Evolutionary conservation across 2,888 invertebrate genomes (phyloP).

Genomic region (Meliscaeva auricollis): DNA sequence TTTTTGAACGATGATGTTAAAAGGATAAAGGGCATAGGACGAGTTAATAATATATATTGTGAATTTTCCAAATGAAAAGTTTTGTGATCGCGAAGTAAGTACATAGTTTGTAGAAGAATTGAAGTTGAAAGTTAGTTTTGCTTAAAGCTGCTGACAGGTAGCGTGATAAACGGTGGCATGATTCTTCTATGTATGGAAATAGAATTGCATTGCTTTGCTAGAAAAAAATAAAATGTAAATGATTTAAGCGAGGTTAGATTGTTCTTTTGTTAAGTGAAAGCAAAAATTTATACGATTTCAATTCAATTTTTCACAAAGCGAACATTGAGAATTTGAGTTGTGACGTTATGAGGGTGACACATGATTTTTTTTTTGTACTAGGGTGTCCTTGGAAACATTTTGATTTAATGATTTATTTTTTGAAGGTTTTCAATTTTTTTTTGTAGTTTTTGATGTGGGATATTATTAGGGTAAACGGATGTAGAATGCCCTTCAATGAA

Average conservation of each 20-base stretch:
- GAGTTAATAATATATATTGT: constrained; percentile 12
- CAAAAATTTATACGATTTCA: not conserved
- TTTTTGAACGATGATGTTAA: constrained; percentile 36
- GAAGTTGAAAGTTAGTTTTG: constrained; percentile 11
- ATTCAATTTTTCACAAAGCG: not conserved
- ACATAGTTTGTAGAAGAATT: too few species aligned
- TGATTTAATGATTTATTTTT: too few species aligned
- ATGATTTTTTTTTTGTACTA: too few species aligned
- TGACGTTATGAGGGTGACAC: not conserved
- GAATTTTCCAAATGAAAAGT: constrained; percentile 44
- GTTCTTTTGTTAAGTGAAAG: not conserved
- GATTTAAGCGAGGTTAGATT: constrained; percentile 19
- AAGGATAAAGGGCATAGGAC: constrained; percentile 4
- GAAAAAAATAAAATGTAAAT: constrained; percentile 3
- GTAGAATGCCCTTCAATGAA: too few species aligned
- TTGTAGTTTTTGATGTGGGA: too few species aligned
- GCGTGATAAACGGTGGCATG: constrained; percentile 66
- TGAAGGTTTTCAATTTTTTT: too few species aligned
- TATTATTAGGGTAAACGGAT: too few species aligned
- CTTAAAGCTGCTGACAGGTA: constrained; percentile 43
- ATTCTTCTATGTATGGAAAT: constrained; percentile 29
- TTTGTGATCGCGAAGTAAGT: constrained; percentile 19
- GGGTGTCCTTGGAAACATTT: too few species aligned
- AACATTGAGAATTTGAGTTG: not conserved
- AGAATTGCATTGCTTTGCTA: constrained; percentile 14